Conservation (phyloP, 2,113 vertebrate genomes). For the Ictidomys tridecemlineatus region DNA sequence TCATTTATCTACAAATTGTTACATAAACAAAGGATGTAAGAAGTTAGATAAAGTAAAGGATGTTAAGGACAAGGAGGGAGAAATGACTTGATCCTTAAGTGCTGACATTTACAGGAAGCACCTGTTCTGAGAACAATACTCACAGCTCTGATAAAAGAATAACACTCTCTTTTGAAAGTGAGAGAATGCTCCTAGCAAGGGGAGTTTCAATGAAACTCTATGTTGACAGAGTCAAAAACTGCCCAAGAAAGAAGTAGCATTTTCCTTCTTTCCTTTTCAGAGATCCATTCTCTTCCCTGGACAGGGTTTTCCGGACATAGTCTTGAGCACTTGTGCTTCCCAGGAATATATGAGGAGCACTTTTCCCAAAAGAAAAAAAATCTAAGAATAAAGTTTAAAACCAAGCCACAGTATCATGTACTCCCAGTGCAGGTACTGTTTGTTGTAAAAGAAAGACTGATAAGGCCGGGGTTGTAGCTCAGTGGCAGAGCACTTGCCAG, state of each 20-base stretch:
- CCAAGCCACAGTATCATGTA: not conserved
- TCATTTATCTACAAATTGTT: slow-evolving; percentile 10
- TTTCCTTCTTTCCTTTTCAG: slow-evolving; percentile 47
- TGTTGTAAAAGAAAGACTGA: not conserved
- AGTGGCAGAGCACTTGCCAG: no score
- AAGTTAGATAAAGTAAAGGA: slow-evolving; percentile 66
- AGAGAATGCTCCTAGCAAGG: not conserved
- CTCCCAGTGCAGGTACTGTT: not conserved
- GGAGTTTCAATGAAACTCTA: slow-evolving; percentile 1
- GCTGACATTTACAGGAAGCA: slow-evolving; percentile 74
- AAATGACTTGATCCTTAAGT: slow-evolving; percentile 50
- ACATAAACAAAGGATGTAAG: slow-evolving; percentile 7
- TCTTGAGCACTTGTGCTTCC: not conserved
- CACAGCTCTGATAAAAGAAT: not conserved
- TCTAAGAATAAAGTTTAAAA: slow-evolving; percentile 44
- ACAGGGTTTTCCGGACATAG: not conserved
- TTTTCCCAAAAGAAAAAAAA: not conserved
- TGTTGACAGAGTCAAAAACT: not conserved
- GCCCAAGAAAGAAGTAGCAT: not conserved
- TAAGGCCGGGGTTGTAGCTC: no score
- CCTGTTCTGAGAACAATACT: slow-evolving; percentile 74
- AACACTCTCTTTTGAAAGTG: slow-evolving; percentile 28
- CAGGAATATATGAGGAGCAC: not conserved
- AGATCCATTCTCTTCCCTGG: not conserved
- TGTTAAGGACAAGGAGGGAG: slow-evolving; percentile 45